These are phyloP conservation scores for Metopia argyrocephala DNA, from an alignment of 2,888 invertebrate species.

Conservation along the genomic window DNA sequence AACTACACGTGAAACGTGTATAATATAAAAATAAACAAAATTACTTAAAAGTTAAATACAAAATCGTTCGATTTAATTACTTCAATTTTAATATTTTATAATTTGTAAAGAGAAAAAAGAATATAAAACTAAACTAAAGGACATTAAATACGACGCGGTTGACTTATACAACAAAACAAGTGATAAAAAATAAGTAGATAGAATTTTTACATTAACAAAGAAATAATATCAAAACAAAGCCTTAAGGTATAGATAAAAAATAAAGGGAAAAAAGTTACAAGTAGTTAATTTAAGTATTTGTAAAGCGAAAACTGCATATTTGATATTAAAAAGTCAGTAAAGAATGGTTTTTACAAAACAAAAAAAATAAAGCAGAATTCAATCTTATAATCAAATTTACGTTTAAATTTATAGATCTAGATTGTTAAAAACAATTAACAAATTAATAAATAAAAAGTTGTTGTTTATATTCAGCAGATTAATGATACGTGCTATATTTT, in stretches of 20 bases:
- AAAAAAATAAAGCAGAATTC: not conserved
- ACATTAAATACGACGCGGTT: not conserved
- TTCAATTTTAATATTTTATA: too few species aligned
- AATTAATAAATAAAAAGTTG: not conserved
- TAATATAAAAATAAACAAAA: not conserved
- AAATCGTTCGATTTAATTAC: not conserved
- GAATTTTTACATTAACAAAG: too few species aligned
- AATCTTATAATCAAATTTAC: constrained; percentile 7
- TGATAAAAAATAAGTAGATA: not conserved
- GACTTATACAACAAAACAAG: not conserved
- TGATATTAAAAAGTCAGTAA: not conserved
- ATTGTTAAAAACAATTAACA: not conserved
- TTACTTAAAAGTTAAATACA: constrained; percentile 6
- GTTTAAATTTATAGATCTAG: constrained; percentile 13
- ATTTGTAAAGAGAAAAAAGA: not conserved
- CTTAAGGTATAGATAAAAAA: not conserved
- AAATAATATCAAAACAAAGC: not conserved
- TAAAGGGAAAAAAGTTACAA: not conserved
- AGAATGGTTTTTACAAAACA: not conserved
- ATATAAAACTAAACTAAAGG: not conserved
- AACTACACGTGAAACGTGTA: constrained; percentile 1
- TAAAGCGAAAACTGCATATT: not conserved
- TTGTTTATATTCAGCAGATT: not conserved
- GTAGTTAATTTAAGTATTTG: not conserved
- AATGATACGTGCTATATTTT: not conserved